These are phyloP conservation scores for Didymodactylos carnosus DNA, from an alignment of 2,888 invertebrate genomes.

Conservation along the genomic window DNA sequence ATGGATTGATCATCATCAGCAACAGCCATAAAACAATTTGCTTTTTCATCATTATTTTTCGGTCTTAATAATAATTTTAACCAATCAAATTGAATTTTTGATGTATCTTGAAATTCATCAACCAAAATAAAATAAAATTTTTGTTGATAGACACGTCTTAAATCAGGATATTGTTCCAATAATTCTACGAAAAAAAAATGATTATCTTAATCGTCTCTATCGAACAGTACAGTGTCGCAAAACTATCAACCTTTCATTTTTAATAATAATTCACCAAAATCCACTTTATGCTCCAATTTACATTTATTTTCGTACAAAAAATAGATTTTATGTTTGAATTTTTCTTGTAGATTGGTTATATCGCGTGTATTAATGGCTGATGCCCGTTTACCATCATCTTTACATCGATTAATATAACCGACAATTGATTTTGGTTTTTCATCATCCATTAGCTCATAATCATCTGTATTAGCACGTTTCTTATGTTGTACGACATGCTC, in stretches of 20 bases:
- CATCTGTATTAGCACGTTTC: too few species aligned
- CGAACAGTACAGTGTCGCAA: too few species aligned
- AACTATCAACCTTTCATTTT: neutral
- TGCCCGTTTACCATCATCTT: neutral
- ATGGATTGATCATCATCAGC: slow-evolving; percentile 17
- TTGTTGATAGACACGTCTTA: neutral
- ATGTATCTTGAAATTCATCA: neutral
- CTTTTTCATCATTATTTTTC: neutral
- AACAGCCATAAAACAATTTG: neutral
- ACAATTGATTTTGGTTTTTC: neutral
- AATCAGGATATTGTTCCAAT: neutral
- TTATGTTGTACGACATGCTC: too few species aligned
- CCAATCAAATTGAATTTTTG: neutral
- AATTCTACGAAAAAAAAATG: neutral
- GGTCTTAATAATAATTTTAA: neutral
- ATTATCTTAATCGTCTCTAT: neutral
- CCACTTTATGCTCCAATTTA: neutral
- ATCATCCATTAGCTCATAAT: too few species aligned
- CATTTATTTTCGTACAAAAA: neutral
- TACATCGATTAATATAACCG: neutral
- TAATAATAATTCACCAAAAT: neutral
- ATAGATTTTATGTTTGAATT: neutral
- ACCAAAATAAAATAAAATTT: neutral
- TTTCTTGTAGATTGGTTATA: neutral
- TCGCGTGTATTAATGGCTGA: too few species aligned